phyloP scores from a whole-genome alignment of 2,797 vertebrate species.

The Hemitrygon akajei region DNA sequence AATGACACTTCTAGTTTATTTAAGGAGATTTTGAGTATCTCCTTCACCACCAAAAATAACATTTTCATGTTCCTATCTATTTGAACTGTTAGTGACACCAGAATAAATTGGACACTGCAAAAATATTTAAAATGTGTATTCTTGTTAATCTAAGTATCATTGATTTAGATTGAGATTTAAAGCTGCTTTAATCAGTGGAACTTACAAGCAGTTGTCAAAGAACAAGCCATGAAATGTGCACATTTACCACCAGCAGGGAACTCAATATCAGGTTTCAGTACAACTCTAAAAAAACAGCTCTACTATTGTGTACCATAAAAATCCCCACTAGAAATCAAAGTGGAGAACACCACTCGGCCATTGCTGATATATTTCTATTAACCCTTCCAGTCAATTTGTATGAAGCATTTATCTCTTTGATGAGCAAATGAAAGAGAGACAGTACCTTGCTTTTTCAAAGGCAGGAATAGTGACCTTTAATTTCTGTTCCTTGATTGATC shows the following conservation, averaged over 20 bases:
- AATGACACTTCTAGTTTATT: background rate
- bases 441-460: constrained; percentile 36
- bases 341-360: background rate
- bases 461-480: constrained; percentile 34
- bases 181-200: background rate
- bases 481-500: constrained; percentile 29
- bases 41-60: background rate
- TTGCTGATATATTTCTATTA: constrained; percentile 30
- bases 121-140: background rate
- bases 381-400: constrained; percentile 35
- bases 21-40: background rate
- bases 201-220: background rate
- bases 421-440: constrained; percentile 37
- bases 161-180: background rate
- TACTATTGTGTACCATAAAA: constrained; percentile 22
- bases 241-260: background rate
- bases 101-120: background rate
- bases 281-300: constrained; percentile 1
- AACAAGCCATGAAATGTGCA: background rate
- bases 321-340: constrained; percentile 36
- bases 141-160: background rate
- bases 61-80: background rate
- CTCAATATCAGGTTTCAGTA: background rate
- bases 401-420: constrained; percentile 29
- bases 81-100: background rate